Evolutionary conservation across 2,113 vertebrate genomes (phyloP), one percentile per base, ranked within the genome.

Genomic region (Carlito syrichta): DNA sequence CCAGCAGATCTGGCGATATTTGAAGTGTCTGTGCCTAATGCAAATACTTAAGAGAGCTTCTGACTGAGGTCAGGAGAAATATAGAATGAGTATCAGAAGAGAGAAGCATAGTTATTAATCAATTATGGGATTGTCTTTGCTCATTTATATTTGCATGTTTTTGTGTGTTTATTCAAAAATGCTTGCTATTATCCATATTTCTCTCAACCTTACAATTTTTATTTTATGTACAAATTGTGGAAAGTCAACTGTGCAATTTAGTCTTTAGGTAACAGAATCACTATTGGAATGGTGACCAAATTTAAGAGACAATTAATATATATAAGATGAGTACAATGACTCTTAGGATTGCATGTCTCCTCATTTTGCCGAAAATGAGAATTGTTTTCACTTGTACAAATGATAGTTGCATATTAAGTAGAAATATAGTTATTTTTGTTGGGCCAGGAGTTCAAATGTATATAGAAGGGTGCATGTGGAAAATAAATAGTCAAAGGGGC

Each of bases 1-100:
- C 5, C 19, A 20, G 16, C 5, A n/a, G 27, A 17, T 54, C 14
- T 38, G 54, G 5, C 54, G 52, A 56, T 2, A 45, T 2, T 23
- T 56, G 11, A 52, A 85, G 8, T 43, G 2, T 63, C 38, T 86
- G 5, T 62, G 43, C 23, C 19, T 50, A 22, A 12, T 69, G 22
- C 0, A 13, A 60, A 68, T 69, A 32, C 2, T 52, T 2, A 2
- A 5, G 22, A 10, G 25, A 25, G 1, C 2, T 7, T 62, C 4
- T 52, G 17, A 6, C 25, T 86, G 22, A 68, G 1, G 11, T 52
- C 35, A 32, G 14, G 20, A 7, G 8, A 17, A 63, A 69, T 32
- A 43, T 0, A 22, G 1, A 90, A 38, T 45, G 1, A 40, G 13
- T 45, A 77, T n/a, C 32, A 54, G 38, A 69, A 52, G 30, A 89